Percentiles rank a stretch among this genome's conserved stretches.
Conservation (phyloP, 2,113 vertebrate genomes). For the Gopherus evgoodei region DNA sequence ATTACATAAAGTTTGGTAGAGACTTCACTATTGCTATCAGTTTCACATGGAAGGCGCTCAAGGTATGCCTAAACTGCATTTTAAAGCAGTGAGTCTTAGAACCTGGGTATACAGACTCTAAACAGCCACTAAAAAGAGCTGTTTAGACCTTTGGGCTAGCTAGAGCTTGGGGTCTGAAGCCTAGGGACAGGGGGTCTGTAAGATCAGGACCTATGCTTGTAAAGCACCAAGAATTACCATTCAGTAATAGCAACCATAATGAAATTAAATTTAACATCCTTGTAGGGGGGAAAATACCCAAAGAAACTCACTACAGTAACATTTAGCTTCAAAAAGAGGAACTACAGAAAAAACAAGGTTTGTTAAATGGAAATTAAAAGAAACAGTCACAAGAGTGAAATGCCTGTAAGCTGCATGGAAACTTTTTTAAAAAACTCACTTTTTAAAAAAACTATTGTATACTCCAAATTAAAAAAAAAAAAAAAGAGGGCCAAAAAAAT, state of each 20-base stretch:
- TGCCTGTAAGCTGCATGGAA: background rate
- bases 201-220: background rate
- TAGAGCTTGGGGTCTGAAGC: background rate
- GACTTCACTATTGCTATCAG: background rate
- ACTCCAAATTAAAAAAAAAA: background rate
- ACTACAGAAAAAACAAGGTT: background rate
- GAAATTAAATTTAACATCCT: background rate
- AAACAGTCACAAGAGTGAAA: background rate
- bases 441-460: background rate
- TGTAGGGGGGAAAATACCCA: background rate
- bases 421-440: background rate
- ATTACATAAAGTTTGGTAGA: background rate
- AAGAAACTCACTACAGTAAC: background rate
- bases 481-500: background rate
- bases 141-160: background rate
- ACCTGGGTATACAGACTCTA: background rate
- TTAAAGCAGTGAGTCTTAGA: background rate
- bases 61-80: background rate
- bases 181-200: background rate
- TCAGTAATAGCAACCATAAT: background rate
- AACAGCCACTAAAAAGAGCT: background rate
- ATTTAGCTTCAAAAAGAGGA: background rate
- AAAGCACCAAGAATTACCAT: background rate
- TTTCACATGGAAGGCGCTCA: background rate
- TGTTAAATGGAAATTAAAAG: background rate